Base-by-base conservation (phyloP, 2,888 invertebrate species). In the Leistus spinibarbis region DNA sequence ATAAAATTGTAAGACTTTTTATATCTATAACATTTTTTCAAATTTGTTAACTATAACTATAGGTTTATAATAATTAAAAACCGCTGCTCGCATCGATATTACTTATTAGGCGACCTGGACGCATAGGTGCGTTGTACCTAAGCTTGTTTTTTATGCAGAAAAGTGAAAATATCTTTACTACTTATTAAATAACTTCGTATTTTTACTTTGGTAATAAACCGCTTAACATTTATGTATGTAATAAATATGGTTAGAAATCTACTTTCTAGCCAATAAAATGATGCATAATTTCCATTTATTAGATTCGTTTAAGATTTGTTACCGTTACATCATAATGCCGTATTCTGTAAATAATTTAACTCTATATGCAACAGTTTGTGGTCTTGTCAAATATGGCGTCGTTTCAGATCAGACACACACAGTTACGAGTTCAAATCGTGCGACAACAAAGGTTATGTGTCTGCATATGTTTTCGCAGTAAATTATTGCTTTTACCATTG, bases 361-460 rank as follows among this genome's bases (percentile, higher is more conserved):
- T n/a, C n/a, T n/a, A n/a, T 13, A 40, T 40, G 13, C 40, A 10
- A 40, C 40, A 40, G 40, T 40, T 40, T 40, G 40, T 40, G 7
- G 40, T 40, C 40, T 40, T 40, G 40, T 40, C 40, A 40, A 40
- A 40, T 40, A 40, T 40, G 40, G 40, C 40, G 40, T 40, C 40
- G n/a, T 40, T 40, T 40, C 7, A 40, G 40, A 40, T n/a, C n/a
- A n/a, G n/a, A n/a, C n/a, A n/a, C n/a, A n/a, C 40, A 40, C 40
- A 56, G 56, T 19, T 19, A 56, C 19, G 60, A 60, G 60, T 60
- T 60, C 60, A 60, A 60, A 17, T 60, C 60, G 60, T 60, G 60
- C 22, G 22, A 19, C 60, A 22, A 19, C 10, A 60, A 60, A 60
- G 60, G 60, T 60, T 60, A 60, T 60, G 10, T 40, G 40, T 60